phyloP scores from a whole-genome alignment of 2,113 vertebrate species.

The Serinus canaria region DNA sequence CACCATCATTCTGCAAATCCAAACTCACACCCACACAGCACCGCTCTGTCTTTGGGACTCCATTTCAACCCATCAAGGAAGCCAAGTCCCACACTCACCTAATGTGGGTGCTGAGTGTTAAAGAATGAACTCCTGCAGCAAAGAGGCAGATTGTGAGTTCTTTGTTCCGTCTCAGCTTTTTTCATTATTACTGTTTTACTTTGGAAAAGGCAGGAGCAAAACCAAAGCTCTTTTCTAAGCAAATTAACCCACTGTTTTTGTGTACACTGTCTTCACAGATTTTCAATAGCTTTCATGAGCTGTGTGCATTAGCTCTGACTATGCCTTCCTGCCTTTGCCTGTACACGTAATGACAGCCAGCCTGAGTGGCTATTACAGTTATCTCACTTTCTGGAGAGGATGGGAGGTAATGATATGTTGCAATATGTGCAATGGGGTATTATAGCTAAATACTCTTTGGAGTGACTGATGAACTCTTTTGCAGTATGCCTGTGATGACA shows the following conservation, averaged over 20 bases:
- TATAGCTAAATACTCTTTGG: conserved; percentile 22
- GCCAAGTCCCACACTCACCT: conserved; percentile 13
- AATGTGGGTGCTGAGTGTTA: conserved; percentile 18
- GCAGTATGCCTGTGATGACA: neutral
- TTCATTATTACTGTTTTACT: conserved; percentile 10
- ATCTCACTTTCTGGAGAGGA: conserved; percentile 51
- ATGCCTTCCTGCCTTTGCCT: neutral
- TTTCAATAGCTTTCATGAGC: conserved; percentile 28
- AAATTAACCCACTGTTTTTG: conserved; percentile 38
- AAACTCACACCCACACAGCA: conserved; percentile 40
- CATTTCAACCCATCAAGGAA: neutral
- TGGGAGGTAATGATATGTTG: conserved; percentile 54
- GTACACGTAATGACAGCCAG: conserved; percentile 23
- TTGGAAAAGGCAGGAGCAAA: neutral
- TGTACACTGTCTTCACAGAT: conserved; percentile 9
- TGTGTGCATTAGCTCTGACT: conserved; percentile 28
- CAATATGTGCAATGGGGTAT: conserved; percentile 56
- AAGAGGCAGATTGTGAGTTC: neutral
- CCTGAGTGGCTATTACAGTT: conserved; percentile 22
- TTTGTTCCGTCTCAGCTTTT: neutral
- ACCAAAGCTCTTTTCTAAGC: neutral
- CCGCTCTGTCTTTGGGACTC: neutral
- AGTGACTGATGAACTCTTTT: conserved; percentile 40
- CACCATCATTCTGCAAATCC: conserved; percentile 34
- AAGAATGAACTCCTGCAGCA: conserved; percentile 33